Evolutionary conservation across 2,113 vertebrate genomes (phyloP).

Genomic region (Bombycilla garrulus): DNA sequence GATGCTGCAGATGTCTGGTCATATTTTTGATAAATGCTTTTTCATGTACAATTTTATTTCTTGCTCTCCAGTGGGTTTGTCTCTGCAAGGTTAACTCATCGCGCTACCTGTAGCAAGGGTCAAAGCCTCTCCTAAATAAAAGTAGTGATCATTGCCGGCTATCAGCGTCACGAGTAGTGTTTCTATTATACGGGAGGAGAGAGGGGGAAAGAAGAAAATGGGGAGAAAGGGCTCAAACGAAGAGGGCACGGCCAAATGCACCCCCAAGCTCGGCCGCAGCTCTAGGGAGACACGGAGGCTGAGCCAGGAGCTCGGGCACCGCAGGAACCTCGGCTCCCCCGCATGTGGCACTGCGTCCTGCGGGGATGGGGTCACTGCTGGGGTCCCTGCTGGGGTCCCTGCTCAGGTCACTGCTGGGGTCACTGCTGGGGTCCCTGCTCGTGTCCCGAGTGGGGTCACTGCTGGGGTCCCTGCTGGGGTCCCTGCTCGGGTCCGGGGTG

Average conservation of each 20-base stretch:
- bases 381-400: no score
- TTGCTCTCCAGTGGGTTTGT: not conserved
- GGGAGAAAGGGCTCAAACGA: not conserved
- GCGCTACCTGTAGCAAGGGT: not conserved
- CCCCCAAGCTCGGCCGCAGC: not conserved
- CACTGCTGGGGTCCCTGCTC: no score
- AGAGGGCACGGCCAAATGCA: not conserved
- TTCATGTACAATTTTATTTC: not conserved
- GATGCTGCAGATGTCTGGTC: not conserved
- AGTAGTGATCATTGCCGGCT: not conserved
- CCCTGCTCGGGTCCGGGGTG: no score
- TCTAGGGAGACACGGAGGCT: not conserved
- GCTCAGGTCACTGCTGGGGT: no score
- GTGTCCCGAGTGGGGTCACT: no score
- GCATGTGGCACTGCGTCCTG: fast-evolving
- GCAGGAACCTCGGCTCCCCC: not conserved
- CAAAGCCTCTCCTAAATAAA: not conserved
- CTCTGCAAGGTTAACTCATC: not conserved
- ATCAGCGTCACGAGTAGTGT: not conserved
- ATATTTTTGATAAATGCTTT: not conserved
- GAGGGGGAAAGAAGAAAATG: not conserved
- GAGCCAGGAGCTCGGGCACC: not conserved
- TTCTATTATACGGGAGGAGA: not conserved
- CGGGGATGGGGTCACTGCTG: not conserved
- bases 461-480: no score